Evolutionary conservation across 1,140 invertebrate genomes (phyloP).

Genomic region (Anastrepha obliqua): DNA sequence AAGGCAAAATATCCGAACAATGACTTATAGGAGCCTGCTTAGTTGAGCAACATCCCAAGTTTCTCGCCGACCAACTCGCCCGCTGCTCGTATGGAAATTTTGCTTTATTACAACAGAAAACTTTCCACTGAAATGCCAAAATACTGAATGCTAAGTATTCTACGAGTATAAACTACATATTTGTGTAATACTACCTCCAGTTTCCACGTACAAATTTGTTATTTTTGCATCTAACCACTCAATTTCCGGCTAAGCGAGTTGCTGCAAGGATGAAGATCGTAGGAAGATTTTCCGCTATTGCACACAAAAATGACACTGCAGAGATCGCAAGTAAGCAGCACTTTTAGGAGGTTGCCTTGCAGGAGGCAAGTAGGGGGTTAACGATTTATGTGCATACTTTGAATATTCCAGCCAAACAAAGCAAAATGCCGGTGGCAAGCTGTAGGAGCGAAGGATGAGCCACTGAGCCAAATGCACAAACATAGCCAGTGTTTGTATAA

Average conservation of each 20-base stretch:
- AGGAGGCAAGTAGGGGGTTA: neutral
- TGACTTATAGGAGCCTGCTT: too few species aligned
- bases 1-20: too few species aligned
- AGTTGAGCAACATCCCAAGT: too few species aligned
- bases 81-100: neutral
- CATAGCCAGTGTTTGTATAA: neutral
- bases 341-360: neutral
- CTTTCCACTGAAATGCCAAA: neutral
- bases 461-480: too few species aligned
- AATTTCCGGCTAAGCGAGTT: conserved; percentile 11
- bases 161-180: neutral
- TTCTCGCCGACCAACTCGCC: neutral
- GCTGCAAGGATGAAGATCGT: neutral
- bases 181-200: neutral
- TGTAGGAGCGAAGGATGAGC: too few species aligned
- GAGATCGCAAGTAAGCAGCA: neutral
- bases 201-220: neutral
- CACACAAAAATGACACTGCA: conserved; percentile 18
- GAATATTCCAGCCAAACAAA: neutral
- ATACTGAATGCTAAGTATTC: neutral
- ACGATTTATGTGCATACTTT: neutral
- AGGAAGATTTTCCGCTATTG: conserved; percentile 14
- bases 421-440: neutral
- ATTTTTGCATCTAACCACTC: neutral
- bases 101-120: neutral